These are phyloP conservation scores for Strigops habroptila DNA, from an alignment of 2,113 vertebrate species.

Conservation along the genomic window DNA sequence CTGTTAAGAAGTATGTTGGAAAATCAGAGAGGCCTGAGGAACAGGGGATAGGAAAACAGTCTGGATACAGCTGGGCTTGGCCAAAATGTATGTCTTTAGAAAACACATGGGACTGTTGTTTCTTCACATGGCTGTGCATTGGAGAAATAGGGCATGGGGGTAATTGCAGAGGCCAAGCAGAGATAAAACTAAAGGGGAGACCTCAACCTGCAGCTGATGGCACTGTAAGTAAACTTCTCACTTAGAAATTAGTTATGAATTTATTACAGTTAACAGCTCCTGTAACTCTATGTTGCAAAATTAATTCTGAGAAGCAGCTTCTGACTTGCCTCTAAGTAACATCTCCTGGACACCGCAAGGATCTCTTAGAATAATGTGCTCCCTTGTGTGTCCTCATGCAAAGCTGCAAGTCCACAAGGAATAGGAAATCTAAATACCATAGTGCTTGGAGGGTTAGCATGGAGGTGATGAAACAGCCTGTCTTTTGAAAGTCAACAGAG, in stretches of 20 bases:
- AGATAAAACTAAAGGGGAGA: background rate
- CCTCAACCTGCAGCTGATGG: background rate
- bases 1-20: background rate
- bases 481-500: background rate
- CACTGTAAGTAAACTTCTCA: background rate
- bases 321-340: background rate
- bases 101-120: background rate
- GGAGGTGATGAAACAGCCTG: background rate
- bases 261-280: background rate
- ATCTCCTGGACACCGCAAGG: fast-evolving
- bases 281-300: background rate
- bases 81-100: background rate
- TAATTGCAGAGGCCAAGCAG: background rate
- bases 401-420: background rate
- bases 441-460: background rate
- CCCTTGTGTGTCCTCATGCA: background rate
- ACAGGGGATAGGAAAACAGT: background rate
- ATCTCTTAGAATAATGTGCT: background rate
- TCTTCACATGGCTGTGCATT: background rate
- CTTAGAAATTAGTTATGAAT: background rate
- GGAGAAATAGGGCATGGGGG: background rate
- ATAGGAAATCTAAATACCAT: background rate
- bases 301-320: background rate
- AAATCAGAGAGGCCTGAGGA: background rate
- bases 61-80: background rate